Percentiles rank a stretch among this genome's conserved stretches.
Evolutionary conservation across 2,888 invertebrate genomes (phyloP).

Genomic region (Amphimallon solstitiale): DNA sequence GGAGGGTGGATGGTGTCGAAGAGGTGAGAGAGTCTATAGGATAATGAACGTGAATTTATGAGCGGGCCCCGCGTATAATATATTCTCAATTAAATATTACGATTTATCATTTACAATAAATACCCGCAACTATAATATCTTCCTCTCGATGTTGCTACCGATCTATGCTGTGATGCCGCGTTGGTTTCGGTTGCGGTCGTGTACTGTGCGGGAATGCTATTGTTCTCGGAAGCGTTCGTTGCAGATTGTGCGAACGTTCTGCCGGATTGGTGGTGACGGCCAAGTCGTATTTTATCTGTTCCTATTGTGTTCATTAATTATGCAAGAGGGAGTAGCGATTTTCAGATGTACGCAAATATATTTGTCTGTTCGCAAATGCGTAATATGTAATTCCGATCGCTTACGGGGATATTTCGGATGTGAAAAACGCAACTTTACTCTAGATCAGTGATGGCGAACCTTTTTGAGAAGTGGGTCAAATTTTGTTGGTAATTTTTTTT

Average conservation of each 20-base stretch:
- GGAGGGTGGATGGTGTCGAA: conserved; percentile 3
- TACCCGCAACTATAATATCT: conserved; percentile 26
- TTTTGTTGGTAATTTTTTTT: no score
- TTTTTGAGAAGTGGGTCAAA: no score
- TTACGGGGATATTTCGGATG: no score
- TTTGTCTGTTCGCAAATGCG: no score
- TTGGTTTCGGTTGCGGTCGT: no score
- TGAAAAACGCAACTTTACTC: no score
- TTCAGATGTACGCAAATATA: background rate
- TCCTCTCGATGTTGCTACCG: background rate
- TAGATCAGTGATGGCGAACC: no score
- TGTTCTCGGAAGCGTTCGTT: no score
- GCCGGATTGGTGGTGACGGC: no score
- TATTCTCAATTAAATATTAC: conserved; percentile 39
- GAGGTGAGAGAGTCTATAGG: background rate
- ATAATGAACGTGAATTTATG: conserved; percentile 18
- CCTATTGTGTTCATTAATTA: conserved; percentile 23
- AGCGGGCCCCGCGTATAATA: conserved; percentile 26
- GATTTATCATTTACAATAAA: conserved; percentile 38
- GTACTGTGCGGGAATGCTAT: no score
- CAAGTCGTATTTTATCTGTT: conserved; percentile 12
- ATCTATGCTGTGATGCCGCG: no score
- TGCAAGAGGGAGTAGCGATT: background rate
- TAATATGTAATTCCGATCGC: no score
- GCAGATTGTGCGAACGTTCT: background rate